Percentiles rank a stretch among this genome's conserved stretches.
These are phyloP conservation scores for Limnodromus scolopaceus DNA, from an alignment of 2,797 vertebrate genomes.

Conservation along the genomic window DNA sequence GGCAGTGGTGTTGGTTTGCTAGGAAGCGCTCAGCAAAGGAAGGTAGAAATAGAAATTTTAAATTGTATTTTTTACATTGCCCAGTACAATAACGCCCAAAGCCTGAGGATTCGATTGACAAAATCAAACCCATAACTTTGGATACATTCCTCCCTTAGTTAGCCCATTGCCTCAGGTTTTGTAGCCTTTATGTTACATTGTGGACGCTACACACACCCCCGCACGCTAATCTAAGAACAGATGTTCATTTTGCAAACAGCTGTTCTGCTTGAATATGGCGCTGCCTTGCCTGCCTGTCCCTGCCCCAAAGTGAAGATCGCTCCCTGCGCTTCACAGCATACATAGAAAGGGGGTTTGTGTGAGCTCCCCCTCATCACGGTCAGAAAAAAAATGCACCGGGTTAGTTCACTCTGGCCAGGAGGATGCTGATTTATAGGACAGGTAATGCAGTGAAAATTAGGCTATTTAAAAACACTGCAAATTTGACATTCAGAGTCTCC, in stretches of 20 bases:
- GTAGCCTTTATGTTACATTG: background rate
- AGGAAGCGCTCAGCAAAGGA: background rate
- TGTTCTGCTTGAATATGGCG: background rate
- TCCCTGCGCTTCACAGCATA: background rate
- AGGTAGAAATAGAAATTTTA: background rate
- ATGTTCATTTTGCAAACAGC: background rate
- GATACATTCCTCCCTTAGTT: background rate
- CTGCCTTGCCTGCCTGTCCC: background rate
- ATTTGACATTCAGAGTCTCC: background rate
- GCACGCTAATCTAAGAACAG: background rate
- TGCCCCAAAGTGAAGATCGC: background rate
- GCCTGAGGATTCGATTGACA: background rate
- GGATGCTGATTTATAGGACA: background rate
- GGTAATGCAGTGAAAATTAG: background rate
- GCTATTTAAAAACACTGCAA: background rate
- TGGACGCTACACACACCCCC: no score
- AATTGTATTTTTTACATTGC: background rate
- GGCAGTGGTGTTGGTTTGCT: background rate
- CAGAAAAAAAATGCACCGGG: background rate
- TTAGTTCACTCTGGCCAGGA: background rate
- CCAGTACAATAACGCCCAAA: background rate
- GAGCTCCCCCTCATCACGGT: background rate
- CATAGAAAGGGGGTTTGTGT: accelerated
- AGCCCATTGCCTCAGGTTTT: background rate
- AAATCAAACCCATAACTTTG: background rate